Evolutionary conservation across 2,888 invertebrate genomes (phyloP).

Genomic region (Epicampocera succincta): DNA sequence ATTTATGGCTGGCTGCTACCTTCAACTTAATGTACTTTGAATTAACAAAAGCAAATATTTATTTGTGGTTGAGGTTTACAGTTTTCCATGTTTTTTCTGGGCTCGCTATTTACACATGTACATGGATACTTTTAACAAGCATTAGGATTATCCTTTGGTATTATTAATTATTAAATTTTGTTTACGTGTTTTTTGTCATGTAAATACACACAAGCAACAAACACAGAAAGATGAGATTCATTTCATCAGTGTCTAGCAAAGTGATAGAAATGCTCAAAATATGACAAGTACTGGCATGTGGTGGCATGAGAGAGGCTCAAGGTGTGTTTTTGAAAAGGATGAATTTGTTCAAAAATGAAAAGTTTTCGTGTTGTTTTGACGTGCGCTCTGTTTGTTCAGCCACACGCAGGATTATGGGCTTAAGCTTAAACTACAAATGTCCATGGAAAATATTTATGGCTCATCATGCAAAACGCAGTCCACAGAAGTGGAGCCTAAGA

Average conservation of each 20-base stretch:
- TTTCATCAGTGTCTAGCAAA: constrained; percentile 44
- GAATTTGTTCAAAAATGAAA: constrained; percentile 32
- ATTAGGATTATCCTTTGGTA: constrained; percentile 60
- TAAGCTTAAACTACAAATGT: constrained; percentile 42
- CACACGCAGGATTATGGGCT: constrained; percentile 59
- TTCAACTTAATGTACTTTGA: constrained; percentile 27
- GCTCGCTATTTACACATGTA: constrained; percentile 2
- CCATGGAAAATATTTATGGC: constrained; percentile 1
- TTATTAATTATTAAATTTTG: constrained; percentile 54
- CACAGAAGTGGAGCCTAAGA: constrained; percentile 27
- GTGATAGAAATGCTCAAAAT: constrained; percentile 33
- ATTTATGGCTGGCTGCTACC: too few relatives aligned
- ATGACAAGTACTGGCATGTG: constrained; percentile 30
- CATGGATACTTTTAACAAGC: constrained; percentile 46
- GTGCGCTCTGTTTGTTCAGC: constrained; percentile 36
- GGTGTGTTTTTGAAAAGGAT: constrained; percentile 56
- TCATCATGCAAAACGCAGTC: constrained; percentile 33
- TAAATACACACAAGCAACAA: not conserved
- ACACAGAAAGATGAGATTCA: constrained; percentile 14
- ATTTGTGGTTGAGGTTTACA: not conserved
- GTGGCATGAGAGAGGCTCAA: constrained; percentile 46
- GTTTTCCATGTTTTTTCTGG: not conserved
- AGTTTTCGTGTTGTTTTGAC: not conserved
- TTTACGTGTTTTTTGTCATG: constrained; percentile 29
- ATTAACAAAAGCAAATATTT: constrained; percentile 12